Conservation (phyloP, 2,797 vertebrate species). For the Glyptemys insculpta region DNA sequence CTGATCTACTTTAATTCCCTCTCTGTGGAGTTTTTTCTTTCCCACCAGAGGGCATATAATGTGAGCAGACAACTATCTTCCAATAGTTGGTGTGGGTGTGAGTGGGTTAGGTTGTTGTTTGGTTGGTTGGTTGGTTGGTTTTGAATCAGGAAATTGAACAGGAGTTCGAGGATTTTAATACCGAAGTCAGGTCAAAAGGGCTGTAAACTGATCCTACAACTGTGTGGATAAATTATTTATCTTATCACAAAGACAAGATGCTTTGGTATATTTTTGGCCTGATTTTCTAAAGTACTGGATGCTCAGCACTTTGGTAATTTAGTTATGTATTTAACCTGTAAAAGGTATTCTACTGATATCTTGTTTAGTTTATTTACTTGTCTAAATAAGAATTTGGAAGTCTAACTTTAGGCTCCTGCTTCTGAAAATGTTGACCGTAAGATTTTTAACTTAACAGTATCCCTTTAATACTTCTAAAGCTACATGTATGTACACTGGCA, state of each 20-base stretch:
- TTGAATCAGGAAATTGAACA: constrained; percentile 51
- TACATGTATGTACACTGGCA: not conserved
- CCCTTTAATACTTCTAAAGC: not conserved
- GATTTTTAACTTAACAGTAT: not conserved
- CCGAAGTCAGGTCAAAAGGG: not conserved
- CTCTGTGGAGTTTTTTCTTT: constrained; percentile 47
- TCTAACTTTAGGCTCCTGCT: not conserved
- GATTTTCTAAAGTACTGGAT: not conserved
- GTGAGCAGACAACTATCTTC: constrained; percentile 26
- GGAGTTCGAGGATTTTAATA: constrained; percentile 33
- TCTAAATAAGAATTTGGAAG: not conserved
- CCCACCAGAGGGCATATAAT: constrained; percentile 61
- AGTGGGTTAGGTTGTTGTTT: not conserved
- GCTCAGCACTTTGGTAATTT: not conserved
- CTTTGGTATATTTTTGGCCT: constrained; percentile 53
- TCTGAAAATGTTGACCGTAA: not conserved
- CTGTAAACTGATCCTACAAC: constrained; percentile 45
- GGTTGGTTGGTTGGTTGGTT: constrained; percentile 11
- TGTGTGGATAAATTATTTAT: constrained; percentile 54
- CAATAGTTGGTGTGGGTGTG: not conserved
- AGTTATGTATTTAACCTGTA: not conserved
- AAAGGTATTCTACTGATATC: not conserved
- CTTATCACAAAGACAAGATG: constrained; percentile 55
- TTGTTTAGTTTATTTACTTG: not conserved
- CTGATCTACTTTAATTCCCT: constrained; percentile 60